Evolutionary conservation across 2,797 vertebrate species (phyloP).

Genomic region (Brachyrhaphis roseni): DNA sequence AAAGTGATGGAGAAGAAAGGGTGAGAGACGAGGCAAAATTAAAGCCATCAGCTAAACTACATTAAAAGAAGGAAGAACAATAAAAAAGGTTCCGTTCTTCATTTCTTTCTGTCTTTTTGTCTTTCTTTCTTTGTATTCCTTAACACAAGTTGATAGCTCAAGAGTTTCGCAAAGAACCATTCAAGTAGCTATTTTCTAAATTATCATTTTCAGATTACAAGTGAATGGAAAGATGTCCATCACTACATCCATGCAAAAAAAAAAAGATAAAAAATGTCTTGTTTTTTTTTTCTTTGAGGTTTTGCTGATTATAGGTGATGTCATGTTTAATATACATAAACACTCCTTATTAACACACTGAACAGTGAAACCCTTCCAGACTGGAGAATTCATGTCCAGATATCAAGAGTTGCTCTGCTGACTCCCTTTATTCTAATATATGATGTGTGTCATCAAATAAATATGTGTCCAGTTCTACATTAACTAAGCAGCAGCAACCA

Average conservation of each 20-base stretch:
- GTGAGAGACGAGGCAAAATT: conserved; percentile 10
- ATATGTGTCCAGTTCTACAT: neutral
- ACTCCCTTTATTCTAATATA: conserved; percentile 14
- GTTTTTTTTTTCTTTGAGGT: conserved; percentile 2
- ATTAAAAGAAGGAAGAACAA: neutral
- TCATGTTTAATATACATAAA: conserved; percentile 31
- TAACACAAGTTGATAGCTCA: neutral
- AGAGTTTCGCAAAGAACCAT: neutral
- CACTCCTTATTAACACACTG: conserved; percentile 16
- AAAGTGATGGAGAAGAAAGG: neutral
- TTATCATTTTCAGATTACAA: neutral
- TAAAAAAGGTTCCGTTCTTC: neutral
- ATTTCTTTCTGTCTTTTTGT: neutral
- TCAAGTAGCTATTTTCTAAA: neutral
- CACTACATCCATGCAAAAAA: neutral
- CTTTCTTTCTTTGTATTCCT: neutral
- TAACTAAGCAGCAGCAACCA: neutral
- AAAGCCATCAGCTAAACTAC: conserved; percentile 11
- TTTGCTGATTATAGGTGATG: conserved; percentile 3
- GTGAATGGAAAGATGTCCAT: conserved; percentile 14
- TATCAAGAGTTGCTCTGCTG: conserved; percentile 23
- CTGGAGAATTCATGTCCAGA: conserved; percentile 13
- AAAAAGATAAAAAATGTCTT: neutral
- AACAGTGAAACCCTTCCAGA: conserved; percentile 11
- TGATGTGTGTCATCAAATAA: neutral